Evolutionary conservation across 2,797 vertebrate genomes (phyloP).

Genomic region (Xenops minutus): DNA sequence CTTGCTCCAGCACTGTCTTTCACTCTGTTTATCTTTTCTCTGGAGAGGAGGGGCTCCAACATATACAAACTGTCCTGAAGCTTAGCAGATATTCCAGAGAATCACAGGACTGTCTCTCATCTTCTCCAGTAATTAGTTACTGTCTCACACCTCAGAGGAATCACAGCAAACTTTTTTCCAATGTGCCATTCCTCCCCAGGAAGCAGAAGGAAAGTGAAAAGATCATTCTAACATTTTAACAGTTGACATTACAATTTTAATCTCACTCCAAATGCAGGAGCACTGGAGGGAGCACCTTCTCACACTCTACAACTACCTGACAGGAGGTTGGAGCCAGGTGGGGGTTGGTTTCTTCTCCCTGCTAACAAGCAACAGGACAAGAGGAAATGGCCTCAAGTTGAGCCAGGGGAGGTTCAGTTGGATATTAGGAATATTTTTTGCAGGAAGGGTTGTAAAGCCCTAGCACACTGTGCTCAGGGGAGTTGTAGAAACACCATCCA

Average conservation of each 20-base stretch:
- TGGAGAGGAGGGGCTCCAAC: constrained; percentile 14
- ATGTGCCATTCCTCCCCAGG: background rate
- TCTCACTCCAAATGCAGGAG: background rate
- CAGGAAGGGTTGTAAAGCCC: background rate
- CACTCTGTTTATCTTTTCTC: background rate
- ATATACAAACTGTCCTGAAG: constrained; percentile 38
- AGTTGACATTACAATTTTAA: background rate
- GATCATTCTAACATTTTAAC: background rate
- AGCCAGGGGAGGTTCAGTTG: background rate
- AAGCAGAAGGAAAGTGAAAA: constrained; percentile 6
- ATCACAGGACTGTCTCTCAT: constrained; percentile 16
- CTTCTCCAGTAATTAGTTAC: constrained; percentile 33
- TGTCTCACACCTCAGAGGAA: background rate
- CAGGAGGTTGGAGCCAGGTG: background rate
- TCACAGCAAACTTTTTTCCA: background rate
- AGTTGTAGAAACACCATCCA: background rate
- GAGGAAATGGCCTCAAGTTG: background rate
- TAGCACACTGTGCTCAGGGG: background rate
- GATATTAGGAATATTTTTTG: background rate
- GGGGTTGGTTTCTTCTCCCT: background rate
- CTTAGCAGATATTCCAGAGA: constrained; percentile 33
- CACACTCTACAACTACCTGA: background rate
- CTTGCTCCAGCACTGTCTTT: background rate
- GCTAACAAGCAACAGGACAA: background rate
- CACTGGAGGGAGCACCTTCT: background rate